Percentiles rank a stretch among this genome's conserved stretches.
Evolutionary conservation across 2,797 vertebrate genomes (phyloP).

Genomic region (Hemibagrus guttatus): DNA sequence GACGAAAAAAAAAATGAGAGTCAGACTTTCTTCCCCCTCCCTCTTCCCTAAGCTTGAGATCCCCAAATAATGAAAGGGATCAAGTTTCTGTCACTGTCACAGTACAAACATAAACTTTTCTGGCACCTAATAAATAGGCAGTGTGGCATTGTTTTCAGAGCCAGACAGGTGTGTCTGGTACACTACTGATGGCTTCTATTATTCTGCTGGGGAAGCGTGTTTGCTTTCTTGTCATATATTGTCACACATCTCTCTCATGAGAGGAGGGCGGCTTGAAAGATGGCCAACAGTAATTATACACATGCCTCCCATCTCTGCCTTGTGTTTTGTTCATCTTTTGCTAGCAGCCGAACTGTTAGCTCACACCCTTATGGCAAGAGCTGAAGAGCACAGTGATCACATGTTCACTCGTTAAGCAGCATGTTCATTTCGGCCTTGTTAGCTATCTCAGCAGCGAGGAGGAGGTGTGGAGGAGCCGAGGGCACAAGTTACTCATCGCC

Average conservation of each 20-base stretch:
- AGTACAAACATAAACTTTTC: conserved; percentile 86
- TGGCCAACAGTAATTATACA: conserved; percentile 83
- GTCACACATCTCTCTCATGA: conserved; percentile 81
- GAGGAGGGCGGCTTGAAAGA: conserved; percentile 80
- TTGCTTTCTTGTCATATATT: conserved; percentile 85
- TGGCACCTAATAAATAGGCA: conserved; percentile 86
- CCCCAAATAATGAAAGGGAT: conserved; percentile 82
- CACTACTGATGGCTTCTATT: conserved; percentile 81
- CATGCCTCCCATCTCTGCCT: conserved; percentile 71
- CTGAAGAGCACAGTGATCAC: conserved; percentile 27
- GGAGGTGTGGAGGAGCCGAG: conserved; percentile 53
- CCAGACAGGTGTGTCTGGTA: conserved; percentile 84
- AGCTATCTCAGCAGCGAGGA: conserved; percentile 61
- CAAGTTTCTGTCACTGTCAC: conserved; percentile 85
- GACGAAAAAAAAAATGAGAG: conserved; percentile 67
- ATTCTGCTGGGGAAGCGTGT: conserved; percentile 82
- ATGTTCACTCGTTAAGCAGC: conserved; percentile 48
- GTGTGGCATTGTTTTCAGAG: conserved; percentile 83
- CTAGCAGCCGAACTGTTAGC: conserved; percentile 65
- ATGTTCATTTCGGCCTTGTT: conserved; percentile 75
- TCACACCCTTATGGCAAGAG: conserved; percentile 69
- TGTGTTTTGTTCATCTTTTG: conserved; percentile 69
- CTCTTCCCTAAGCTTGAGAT: conserved; percentile 58
- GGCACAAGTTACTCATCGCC: conserved; percentile 69
- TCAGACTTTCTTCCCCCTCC: conserved; percentile 64